Evolutionary conservation across 2,113 vertebrate genomes (phyloP), one percentile per base, ranked within the genome.

Genomic region (Gambusia affinis): DNA sequence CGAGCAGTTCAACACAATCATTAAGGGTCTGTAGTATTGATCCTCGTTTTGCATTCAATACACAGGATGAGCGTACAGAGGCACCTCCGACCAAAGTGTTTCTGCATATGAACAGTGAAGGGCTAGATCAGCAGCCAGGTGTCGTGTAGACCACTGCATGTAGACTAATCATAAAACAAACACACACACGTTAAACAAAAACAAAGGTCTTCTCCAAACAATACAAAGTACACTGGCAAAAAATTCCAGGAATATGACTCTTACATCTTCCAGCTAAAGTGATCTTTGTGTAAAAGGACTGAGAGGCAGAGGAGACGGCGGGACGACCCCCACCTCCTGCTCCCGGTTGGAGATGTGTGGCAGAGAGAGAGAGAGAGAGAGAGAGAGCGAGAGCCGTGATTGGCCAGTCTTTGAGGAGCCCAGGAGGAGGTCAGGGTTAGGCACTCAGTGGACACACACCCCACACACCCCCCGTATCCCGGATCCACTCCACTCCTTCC

Each of bases 211-310:
- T 70, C 67, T 60, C 31, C 60, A 73, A 84, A 86, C 80, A 73
- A 78, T 14, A 87, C 82, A 79, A 85, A 89, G 77, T 84, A 92
- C 81, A 91, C 87, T 88, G 91, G 88, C 78, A 86, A 90, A 85
- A 37, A 89, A 88, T 86, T 92, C 92, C 92, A 90, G 92, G 93
- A 91, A 90, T 90, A 85, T 85, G 89, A 93, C 91, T 85, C 89
- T 91, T 87, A 91, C 89, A 88, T 90, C 87, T 91, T 94, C 92
- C 92, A 94, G 94, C 93, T 94, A 93, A 94, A 93, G 93, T 94
- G 92, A 94, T 93, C 87, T 87, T 88, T 88, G 92, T 90, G 90
- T 91, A 91, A 87, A 37, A 87, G 78, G 85, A 88, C 84, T 81
- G 84, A 87, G 84, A 87, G 75, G 71, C 72, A 65, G 39, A 70